Evolutionary conservation across 1,140 invertebrate species (phyloP).

Genomic region (Nasonia giraulti): DNA sequence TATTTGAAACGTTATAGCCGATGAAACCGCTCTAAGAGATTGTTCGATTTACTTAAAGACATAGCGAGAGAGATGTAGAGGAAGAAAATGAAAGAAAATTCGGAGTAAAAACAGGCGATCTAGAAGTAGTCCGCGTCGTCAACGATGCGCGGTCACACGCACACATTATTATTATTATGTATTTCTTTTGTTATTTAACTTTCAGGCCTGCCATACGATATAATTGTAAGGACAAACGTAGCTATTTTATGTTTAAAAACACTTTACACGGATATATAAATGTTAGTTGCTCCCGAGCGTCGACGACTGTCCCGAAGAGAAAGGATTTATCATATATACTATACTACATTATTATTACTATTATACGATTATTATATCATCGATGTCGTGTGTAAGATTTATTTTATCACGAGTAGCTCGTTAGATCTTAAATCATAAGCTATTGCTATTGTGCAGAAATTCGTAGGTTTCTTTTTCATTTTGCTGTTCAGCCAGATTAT

Average conservation of each 20-base stretch:
- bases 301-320: constrained; percentile 26
- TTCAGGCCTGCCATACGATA: constrained; percentile 51
- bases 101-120: not conserved
- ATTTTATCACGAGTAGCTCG: constrained; percentile 37
- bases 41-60: constrained; percentile 51
- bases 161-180: not conserved
- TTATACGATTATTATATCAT: not conserved
- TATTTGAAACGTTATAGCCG: not conserved
- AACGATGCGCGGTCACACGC: constrained; percentile 1
- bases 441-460: constrained; percentile 17
- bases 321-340: not conserved
- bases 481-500: not conserved
- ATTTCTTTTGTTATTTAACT: constrained; percentile 39
- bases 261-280: not conserved
- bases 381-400: constrained; percentile 36
- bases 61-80: not conserved
- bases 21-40: constrained; percentile 45
- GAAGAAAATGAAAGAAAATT: not conserved
- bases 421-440: constrained; percentile 18
- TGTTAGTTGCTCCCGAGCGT: not conserved
- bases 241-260: constrained; percentile 30
- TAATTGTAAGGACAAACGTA: constrained; percentile 45
- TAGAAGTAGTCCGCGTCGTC: constrained; percentile 14
- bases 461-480: constrained; percentile 25
- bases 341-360: not conserved